Conservation (phyloP, 2,888 invertebrate genomes). For the Poecilobothrus nobilitatus region DNA sequence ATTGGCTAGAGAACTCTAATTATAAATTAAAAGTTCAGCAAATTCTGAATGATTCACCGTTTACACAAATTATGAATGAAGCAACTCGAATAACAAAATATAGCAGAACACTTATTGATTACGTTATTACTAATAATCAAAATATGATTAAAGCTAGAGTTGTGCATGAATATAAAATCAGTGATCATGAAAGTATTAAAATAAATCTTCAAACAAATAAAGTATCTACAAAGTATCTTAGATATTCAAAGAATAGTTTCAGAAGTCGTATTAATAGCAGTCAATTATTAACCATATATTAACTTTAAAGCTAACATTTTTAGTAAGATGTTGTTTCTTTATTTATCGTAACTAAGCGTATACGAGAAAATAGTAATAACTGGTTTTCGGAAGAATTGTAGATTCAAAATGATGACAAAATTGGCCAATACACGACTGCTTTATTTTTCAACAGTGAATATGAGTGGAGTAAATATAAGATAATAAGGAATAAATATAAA, state of each 20-base stretch:
- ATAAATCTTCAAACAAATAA: not conserved
- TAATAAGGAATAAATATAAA: not conserved
- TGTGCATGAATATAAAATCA: not conserved
- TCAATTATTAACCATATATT: not conserved
- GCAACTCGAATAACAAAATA: not conserved
- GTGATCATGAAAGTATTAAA: slow-evolving; percentile 1
- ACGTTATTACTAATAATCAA: not conserved
- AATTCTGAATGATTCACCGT: not conserved
- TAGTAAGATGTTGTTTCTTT: not conserved
- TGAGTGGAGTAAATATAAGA: not conserved
- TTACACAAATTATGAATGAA: not conserved
- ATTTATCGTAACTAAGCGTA: not conserved
- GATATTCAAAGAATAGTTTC: not conserved
- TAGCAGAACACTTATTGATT: not conserved
- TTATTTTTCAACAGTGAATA: not conserved
- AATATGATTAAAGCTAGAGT: not conserved
- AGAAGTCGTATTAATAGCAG: not conserved
- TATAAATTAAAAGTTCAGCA: not conserved
- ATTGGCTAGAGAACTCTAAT: not conserved
- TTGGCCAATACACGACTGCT: not conserved
- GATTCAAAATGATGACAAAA: not conserved
- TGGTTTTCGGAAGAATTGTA: not conserved
- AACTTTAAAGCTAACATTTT: not conserved
- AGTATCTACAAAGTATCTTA: not conserved
- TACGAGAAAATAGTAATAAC: not conserved